Evolutionary conservation across 2,797 vertebrate genomes (phyloP).

Genomic region (Heterohyrax brucei): DNA sequence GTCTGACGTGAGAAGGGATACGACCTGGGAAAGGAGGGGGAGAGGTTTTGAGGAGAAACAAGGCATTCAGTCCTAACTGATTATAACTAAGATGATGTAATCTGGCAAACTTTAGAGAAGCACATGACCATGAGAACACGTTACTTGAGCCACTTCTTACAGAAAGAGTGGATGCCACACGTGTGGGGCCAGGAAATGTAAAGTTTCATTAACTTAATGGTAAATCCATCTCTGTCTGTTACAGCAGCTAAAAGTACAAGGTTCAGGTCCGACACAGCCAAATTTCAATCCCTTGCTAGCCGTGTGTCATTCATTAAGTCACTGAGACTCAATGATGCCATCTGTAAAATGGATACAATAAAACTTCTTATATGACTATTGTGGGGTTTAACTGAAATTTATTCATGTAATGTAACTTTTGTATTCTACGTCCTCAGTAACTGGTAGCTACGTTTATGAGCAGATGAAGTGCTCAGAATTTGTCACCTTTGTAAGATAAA

Average conservation of each 20-base stretch:
- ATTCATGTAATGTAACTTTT: neutral
- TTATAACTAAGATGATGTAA: neutral
- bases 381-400: neutral
- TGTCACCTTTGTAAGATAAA: neutral
- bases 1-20: neutral
- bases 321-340: neutral
- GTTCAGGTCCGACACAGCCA: neutral
- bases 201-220: neutral
- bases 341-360: neutral
- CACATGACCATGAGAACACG: neutral
- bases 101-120: conserved; percentile 15
- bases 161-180: neutral
- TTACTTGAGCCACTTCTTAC: neutral
- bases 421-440: neutral
- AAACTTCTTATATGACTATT: neutral
- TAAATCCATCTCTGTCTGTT: neutral
- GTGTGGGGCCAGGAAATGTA: neutral
- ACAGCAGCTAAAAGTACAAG: neutral
- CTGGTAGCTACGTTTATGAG: neutral
- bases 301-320: neutral
- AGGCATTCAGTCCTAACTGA: neutral
- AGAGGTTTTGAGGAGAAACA: neutral
- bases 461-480: conserved; percentile 53
- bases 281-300: neutral
- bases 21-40: neutral